Conservation (phyloP, 2,797 vertebrate genomes). For the Simalia tracyae region DNA sequence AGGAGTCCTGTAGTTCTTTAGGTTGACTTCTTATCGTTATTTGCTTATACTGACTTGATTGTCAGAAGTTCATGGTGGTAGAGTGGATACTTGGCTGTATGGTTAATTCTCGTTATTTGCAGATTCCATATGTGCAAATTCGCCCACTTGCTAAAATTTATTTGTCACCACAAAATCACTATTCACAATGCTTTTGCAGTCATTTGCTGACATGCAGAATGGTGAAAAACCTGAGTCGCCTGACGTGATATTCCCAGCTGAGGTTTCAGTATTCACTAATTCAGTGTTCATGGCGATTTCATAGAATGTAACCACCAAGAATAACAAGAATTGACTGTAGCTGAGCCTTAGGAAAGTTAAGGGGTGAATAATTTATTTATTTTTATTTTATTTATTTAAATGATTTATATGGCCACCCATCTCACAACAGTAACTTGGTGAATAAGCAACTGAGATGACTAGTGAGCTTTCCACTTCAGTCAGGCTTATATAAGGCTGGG, state of each 20-base stretch:
- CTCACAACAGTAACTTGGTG: too few species aligned
- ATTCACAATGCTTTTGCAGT: background rate
- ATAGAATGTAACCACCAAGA: background rate
- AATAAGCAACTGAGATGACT: too few species aligned
- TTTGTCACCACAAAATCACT: background rate
- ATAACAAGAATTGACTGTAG: background rate
- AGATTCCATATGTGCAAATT: background rate
- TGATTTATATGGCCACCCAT: too few species aligned
- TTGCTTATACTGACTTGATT: background rate
- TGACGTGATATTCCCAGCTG: background rate
- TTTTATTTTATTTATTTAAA: too few species aligned
- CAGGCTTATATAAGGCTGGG: too few species aligned
- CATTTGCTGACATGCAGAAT: background rate
- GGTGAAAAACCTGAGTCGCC: background rate
- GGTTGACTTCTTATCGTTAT: background rate
- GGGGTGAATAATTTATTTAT: too few species aligned
- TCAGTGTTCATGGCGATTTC: background rate
- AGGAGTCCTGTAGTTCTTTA: conserved; percentile 14
- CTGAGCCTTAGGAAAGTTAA: too few species aligned
- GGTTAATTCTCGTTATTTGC: background rate
- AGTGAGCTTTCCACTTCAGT: too few species aligned
- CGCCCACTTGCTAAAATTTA: background rate
- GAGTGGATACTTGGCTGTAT: background rate
- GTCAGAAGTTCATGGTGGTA: background rate
- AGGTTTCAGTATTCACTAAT: background rate